Percentiles rank a stretch among this genome's conserved stretches.
These are phyloP conservation scores for Ganaspis brasiliensis DNA, from an alignment of 2,888 invertebrate species.

Conservation along the genomic window DNA sequence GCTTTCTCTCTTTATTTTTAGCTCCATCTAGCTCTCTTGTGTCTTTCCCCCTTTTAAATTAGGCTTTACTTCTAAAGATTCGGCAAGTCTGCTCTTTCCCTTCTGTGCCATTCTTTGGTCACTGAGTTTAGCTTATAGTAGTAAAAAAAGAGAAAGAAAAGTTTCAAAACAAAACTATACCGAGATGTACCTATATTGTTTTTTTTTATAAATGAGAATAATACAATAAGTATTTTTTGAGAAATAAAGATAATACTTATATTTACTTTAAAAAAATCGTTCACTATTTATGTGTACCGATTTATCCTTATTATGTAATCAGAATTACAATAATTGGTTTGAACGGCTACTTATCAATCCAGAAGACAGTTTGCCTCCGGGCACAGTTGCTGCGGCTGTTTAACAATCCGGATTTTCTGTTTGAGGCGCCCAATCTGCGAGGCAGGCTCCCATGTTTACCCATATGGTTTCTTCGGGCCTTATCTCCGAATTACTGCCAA, in stretches of 20 bases:
- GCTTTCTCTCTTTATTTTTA: conserved; percentile 45
- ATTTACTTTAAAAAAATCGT: background rate
- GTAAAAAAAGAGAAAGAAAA: background rate
- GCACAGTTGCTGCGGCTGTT: conserved; percentile 36
- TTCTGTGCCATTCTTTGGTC: conserved; percentile 6
- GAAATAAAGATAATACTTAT: background rate
- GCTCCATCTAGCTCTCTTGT: conserved; percentile 14
- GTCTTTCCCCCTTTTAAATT: conserved; percentile 71
- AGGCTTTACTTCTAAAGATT: conserved; percentile 71
- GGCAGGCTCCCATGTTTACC: conserved; percentile 32
- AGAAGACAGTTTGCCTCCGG: conserved; percentile 73
- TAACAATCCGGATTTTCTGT: conserved; percentile 3
- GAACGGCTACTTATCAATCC: conserved; percentile 77
- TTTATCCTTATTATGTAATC: conserved; percentile 75
- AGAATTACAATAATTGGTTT: conserved; percentile 78
- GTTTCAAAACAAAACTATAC: too few species aligned
- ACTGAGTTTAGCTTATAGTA: conserved; percentile 1
- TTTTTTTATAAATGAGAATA: too few species aligned
- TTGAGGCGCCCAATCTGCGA: conserved; percentile 43
- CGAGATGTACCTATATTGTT: too few species aligned
- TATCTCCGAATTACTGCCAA: conserved; percentile 49
- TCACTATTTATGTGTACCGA: background rate
- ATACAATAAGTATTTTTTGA: background rate
- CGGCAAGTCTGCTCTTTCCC: conserved; percentile 53
- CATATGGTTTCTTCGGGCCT: conserved; percentile 42